Percentiles rank a stretch among this genome's conserved stretches.
phyloP scores from a whole-genome alignment of 1,140 invertebrate species.

The Amphibalanus amphitrite region DNA sequence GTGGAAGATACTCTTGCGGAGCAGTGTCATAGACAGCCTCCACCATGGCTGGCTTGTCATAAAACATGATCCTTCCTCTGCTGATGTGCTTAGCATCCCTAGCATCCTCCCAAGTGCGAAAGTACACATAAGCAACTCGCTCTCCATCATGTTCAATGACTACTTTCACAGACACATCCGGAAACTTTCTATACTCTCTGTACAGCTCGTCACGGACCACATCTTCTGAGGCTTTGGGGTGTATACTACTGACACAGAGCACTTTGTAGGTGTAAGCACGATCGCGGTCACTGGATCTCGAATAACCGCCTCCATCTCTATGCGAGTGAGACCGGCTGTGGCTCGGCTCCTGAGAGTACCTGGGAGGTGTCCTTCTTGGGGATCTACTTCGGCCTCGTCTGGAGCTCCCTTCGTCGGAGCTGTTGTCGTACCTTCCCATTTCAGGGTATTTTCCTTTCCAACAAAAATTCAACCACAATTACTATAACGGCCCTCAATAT shows the following conservation, averaged over 20 bases:
- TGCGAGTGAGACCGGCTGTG: slow-evolving; percentile 33
- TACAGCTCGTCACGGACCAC: slow-evolving; percentile 82
- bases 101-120: slow-evolving; percentile 82
- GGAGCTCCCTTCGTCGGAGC: not conserved
- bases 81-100: slow-evolving; percentile 72
- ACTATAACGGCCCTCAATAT: not conserved
- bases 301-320: slow-evolving; percentile 32
- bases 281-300: slow-evolving; percentile 34
- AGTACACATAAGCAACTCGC: slow-evolving; percentile 86
- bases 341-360: not conserved
- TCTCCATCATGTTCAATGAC: slow-evolving; percentile 70
- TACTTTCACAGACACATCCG: slow-evolving; percentile 83
- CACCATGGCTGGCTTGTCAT: slow-evolving; percentile 82
- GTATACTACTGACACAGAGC: slow-evolving; percentile 77
- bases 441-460: not conserved
- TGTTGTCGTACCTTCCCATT: not conserved
- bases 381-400: not conserved
- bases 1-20: slow-evolving; percentile 35
- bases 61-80: slow-evolving; percentile 79
- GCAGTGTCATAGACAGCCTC: slow-evolving; percentile 73
- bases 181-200: slow-evolving; percentile 87
- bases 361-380: not conserved
- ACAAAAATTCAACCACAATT: not conserved
- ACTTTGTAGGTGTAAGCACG: slow-evolving; percentile 55
- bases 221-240: slow-evolving; percentile 82